Conservation (phyloP, 2,113 vertebrate genomes). For the Cacatua alba region DNA sequence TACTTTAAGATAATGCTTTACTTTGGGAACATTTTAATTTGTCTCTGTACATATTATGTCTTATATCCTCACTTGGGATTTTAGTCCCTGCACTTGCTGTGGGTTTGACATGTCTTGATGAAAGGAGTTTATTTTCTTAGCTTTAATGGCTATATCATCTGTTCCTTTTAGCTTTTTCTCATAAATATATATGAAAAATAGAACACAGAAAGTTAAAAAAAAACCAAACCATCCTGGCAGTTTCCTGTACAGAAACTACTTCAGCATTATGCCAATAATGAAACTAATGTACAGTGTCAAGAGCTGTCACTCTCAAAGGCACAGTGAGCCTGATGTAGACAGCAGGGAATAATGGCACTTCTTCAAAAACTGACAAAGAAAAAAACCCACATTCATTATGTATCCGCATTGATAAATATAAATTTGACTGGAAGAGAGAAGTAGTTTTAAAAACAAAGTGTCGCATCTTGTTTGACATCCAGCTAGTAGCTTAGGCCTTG, state of each 20-base stretch:
- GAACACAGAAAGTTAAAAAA: conserved; percentile 29
- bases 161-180: not conserved
- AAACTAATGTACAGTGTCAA: conserved; percentile 65
- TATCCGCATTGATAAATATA: not conserved
- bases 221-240: not conserved
- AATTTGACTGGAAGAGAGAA: conserved; percentile 9
- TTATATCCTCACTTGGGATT: not conserved
- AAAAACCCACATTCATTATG: conserved; percentile 43
- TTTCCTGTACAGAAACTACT: conserved; percentile 10
- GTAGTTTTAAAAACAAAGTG: not conserved
- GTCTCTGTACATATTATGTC: not conserved
- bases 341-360: conserved; percentile 29
- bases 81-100: not conserved
- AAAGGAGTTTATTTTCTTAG: not conserved
- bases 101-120: not conserved
- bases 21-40: not conserved
- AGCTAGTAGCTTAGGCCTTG: not conserved
- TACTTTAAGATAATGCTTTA: not conserved
- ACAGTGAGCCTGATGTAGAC: not conserved
- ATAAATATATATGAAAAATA: conserved; percentile 12
- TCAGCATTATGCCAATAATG: conserved; percentile 37
- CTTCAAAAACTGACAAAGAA: conserved; percentile 51
- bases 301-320: conserved; percentile 54
- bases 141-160: not conserved
- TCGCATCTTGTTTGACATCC: not conserved